Evolutionary conservation across 2,113 vertebrate genomes (phyloP).

Genomic region (Amblyopsis rosae): DNA sequence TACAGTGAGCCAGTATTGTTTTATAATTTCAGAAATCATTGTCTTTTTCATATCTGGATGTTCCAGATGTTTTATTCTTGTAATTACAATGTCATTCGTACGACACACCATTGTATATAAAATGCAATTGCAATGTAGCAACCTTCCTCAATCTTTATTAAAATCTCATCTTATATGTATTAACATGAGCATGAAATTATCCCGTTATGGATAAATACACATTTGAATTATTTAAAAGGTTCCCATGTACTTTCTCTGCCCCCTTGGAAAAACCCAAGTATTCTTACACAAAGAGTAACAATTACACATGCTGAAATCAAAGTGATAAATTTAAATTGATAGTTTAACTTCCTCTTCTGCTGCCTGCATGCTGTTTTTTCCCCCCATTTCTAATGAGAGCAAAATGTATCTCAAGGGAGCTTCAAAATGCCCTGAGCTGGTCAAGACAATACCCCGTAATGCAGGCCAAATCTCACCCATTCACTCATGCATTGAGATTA

Average conservation of each 20-base stretch:
- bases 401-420: background rate
- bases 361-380: background rate
- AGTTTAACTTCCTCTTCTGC: background rate
- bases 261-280: background rate
- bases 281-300: background rate
- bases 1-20: background rate
- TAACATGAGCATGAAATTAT: no score
- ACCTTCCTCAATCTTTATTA: no score
- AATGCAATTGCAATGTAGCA: no score
- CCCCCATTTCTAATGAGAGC: conserved; percentile 40
- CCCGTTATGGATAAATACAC: no score
- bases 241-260: background rate
- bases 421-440: background rate
- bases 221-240: no score
- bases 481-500: conserved; percentile 13
- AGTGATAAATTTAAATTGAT: conserved; percentile 7
- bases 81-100: no score
- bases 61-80: no score
- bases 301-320: conserved; percentile 9
- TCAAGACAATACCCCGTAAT: conserved; percentile 16
- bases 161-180: no score
- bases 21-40: no score
- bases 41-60: no score
- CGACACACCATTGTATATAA: no score
- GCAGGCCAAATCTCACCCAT: conserved; percentile 26